phyloP scores from a whole-genome alignment of 2,113 vertebrate genomes.

The Thamnophis sirtalis region DNA sequence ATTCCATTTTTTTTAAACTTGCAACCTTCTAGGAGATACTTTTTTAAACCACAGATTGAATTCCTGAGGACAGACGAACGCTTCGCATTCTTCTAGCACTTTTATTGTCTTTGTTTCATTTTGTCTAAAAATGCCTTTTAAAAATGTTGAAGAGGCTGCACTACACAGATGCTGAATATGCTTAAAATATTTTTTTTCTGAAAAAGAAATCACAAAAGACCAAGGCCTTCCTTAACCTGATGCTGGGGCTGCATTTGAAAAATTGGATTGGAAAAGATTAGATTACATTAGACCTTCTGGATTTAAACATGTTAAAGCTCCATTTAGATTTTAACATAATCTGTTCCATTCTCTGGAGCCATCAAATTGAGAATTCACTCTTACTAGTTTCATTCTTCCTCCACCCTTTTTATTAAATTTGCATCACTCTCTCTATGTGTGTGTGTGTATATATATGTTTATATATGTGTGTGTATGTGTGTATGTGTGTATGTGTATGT shows the following conservation, averaged over 20 bases:
- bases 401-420: conserved; percentile 75
- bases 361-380: conserved; percentile 78
- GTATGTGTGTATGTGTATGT: no score
- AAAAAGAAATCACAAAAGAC: conserved; percentile 68
- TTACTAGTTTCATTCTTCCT: conserved; percentile 64
- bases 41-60: background rate
- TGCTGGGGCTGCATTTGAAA: conserved; percentile 95
- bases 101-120: conserved; percentile 26
- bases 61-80: background rate
- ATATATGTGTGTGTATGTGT: no score
- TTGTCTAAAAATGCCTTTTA: conserved; percentile 41
- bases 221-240: conserved; percentile 85
- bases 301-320: conserved; percentile 95
- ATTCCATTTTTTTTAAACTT: background rate
- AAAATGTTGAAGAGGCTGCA: conserved; percentile 27
- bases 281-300: conserved; percentile 95
- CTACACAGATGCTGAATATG: conserved; percentile 81
- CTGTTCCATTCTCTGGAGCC: conserved; percentile 82
- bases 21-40: background rate
- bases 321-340: conserved; percentile 92
- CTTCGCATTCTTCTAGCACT: background rate
- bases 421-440: no score
- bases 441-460: no score
- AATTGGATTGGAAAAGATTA: conserved; percentile 98
- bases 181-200: conserved; percentile 77